phyloP scores from a whole-genome alignment of 2,888 invertebrate genomes.

The Gymnoscelis rufifasciata region DNA sequence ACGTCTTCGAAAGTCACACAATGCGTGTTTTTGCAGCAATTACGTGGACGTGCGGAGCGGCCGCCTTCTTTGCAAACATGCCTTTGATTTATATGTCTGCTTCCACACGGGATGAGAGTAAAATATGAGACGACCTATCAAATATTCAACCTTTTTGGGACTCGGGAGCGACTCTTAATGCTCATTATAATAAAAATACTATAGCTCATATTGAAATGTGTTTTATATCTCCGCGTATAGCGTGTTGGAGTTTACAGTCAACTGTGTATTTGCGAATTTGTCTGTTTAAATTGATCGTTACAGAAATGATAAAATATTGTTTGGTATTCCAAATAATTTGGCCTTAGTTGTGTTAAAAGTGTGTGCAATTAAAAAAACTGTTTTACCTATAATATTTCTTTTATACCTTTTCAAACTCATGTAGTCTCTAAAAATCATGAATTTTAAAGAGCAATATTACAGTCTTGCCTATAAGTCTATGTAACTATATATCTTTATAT shows the following conservation, averaged over 20 bases:
- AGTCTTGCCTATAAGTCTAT: too few relatives aligned
- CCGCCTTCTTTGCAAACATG: constrained; percentile 63
- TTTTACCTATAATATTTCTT: too few relatives aligned
- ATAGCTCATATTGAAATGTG: constrained; percentile 67
- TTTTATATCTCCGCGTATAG: constrained; percentile 34
- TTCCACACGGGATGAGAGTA: constrained; percentile 59
- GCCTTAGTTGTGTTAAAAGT: too few relatives aligned
- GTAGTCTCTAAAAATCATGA: not conserved
- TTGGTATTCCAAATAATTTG: not conserved
- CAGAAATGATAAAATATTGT: not conserved
- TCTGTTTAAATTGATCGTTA: constrained; percentile 12
- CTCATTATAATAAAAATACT: constrained; percentile 75
- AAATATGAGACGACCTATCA: constrained; percentile 73
- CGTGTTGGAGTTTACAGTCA: constrained; percentile 27
- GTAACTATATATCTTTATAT: too few relatives aligned
- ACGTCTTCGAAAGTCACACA: constrained; percentile 68
- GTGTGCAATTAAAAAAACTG: too few relatives aligned
- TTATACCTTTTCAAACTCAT: too few relatives aligned
- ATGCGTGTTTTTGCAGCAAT: constrained; percentile 74
- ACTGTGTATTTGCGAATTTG: constrained; percentile 46
- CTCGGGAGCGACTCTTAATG: constrained; percentile 58
- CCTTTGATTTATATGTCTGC: constrained; percentile 75
- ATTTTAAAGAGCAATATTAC: too few relatives aligned
- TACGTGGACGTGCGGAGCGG: constrained; percentile 67
- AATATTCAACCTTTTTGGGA: constrained; percentile 71